phyloP scores from a whole-genome alignment of 2,888 invertebrate genomes.

The Euphydryas editha region DNA sequence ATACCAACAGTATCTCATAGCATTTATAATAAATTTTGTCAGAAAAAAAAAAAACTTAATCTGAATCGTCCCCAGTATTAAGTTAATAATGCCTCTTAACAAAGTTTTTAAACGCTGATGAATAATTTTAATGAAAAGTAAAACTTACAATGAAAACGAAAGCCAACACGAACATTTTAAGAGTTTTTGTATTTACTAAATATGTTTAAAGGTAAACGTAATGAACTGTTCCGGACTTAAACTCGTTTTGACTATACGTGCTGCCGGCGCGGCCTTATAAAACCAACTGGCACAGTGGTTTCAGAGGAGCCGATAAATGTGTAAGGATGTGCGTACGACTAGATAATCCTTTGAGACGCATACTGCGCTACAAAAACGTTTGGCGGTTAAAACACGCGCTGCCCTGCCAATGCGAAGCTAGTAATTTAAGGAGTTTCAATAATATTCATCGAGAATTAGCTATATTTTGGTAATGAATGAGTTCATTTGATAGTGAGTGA shows the following conservation, averaged over 20 bases:
- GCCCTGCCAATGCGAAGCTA: too few relatives aligned
- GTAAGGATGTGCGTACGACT: slow-evolving; percentile 10
- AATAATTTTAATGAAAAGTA: not conserved
- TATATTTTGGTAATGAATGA: too few relatives aligned
- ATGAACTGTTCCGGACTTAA: not conserved
- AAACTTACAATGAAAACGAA: slow-evolving; percentile 14
- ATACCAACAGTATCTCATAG: too few relatives aligned
- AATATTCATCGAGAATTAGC: too few relatives aligned
- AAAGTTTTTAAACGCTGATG: too few relatives aligned
- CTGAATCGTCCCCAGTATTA: too few relatives aligned
- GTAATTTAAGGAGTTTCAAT: too few relatives aligned
- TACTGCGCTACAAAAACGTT: slow-evolving; percentile 4
- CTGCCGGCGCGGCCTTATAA: not conserved
- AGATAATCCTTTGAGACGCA: slow-evolving; percentile 3
- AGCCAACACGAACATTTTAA: not conserved
- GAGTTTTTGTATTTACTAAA: slow-evolving; percentile 1
- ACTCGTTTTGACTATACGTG: slow-evolving; percentile 3
- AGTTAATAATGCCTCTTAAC: too few relatives aligned
- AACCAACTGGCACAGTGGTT: slow-evolving; percentile 1
- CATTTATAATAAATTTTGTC: too few relatives aligned
- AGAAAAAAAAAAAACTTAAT: too few relatives aligned
- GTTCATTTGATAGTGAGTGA: too few relatives aligned
- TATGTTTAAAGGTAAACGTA: not conserved
- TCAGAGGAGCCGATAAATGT: slow-evolving; percentile 10
- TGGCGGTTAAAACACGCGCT: not conserved